Evolutionary conservation across 2,888 invertebrate genomes (phyloP).

Genomic region (Oxyscelio sp.): DNA sequence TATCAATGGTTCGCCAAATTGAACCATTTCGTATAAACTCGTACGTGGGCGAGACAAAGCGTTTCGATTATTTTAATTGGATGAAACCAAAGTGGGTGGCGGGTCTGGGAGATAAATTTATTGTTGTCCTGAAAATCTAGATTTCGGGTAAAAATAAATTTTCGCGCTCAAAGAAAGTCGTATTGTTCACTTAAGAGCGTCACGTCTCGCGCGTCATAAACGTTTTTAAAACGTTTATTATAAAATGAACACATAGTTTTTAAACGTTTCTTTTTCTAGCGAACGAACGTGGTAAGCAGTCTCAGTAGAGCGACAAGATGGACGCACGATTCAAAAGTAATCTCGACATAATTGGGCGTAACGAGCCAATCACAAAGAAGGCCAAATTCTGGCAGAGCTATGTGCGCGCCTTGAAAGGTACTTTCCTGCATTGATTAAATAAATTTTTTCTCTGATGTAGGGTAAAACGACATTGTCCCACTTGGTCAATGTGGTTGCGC

Average conservation of each 20-base stretch:
- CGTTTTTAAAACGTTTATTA: too few relatives aligned
- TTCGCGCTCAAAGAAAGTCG: slow-evolving; percentile 8
- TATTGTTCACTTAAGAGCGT: slow-evolving; percentile 32
- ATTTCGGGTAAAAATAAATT: slow-evolving; percentile 47
- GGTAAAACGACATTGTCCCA: too few relatives aligned
- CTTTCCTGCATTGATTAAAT: too few relatives aligned
- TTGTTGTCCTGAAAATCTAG: slow-evolving; percentile 49
- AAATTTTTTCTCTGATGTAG: too few relatives aligned
- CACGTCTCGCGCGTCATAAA: not conserved
- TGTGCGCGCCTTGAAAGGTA: too few relatives aligned
- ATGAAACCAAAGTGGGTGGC: not conserved
- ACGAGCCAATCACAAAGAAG: slow-evolving; percentile 97
- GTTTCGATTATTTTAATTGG: slow-evolving; percentile 50
- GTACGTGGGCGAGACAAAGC: slow-evolving; percentile 40
- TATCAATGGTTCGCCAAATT: slow-evolving; percentile 23
- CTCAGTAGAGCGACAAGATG: slow-evolving; percentile 92
- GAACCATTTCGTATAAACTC: not conserved
- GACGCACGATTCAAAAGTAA: slow-evolving; percentile 93
- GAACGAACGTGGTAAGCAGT: slow-evolving; percentile 92
- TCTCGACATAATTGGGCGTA: slow-evolving; percentile 97
- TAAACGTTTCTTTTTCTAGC: slow-evolving; percentile 90
- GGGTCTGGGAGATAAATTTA: slow-evolving; percentile 34
- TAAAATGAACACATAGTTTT: too few relatives aligned
- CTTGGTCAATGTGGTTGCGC: too few relatives aligned
- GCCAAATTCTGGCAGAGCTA: slow-evolving; percentile 98